Conservation (phyloP, 2,888 invertebrate species). For the Drosophila lacicola region DNA sequence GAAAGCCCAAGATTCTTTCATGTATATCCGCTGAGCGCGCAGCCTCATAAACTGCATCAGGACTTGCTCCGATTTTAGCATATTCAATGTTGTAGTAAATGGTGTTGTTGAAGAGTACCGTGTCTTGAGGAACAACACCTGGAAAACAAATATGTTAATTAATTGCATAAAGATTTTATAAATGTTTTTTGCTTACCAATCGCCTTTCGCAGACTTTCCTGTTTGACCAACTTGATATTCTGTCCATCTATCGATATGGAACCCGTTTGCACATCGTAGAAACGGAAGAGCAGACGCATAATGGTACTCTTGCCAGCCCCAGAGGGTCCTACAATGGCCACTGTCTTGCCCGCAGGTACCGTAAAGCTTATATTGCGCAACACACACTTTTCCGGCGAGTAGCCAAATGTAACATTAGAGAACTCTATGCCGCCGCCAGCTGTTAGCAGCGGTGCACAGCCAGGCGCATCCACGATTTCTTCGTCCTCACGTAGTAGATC, state of each 20-base stretch:
- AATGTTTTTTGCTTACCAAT: constrained; percentile 85
- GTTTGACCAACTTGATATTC: constrained; percentile 93
- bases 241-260: constrained; percentile 94
- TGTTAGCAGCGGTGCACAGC: constrained; percentile 89
- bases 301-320: constrained; percentile 98
- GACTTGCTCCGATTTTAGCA: constrained; percentile 91
- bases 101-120: constrained; percentile 96
- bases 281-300: constrained; percentile 96
- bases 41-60: constrained; percentile 94
- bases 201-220: constrained; percentile 92
- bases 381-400: constrained; percentile 91
- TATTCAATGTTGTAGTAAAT: constrained; percentile 98
- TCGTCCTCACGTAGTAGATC: constrained; percentile 94
- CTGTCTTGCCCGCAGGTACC: constrained; percentile 93
- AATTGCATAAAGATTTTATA: background rate
- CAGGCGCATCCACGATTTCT: constrained; percentile 93
- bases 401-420: constrained; percentile 95
- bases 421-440: constrained; percentile 93
- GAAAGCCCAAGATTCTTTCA: constrained; percentile 95
- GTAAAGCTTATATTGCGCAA: constrained; percentile 91
- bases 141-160: background rate
- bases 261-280: constrained; percentile 97
- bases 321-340: constrained; percentile 94
- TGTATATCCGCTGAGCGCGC: constrained; percentile 98
- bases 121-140: constrained; percentile 98